These are phyloP conservation scores for Magallana ariakensis DNA, from an alignment of 1,140 invertebrate species.

Conservation along the genomic window DNA sequence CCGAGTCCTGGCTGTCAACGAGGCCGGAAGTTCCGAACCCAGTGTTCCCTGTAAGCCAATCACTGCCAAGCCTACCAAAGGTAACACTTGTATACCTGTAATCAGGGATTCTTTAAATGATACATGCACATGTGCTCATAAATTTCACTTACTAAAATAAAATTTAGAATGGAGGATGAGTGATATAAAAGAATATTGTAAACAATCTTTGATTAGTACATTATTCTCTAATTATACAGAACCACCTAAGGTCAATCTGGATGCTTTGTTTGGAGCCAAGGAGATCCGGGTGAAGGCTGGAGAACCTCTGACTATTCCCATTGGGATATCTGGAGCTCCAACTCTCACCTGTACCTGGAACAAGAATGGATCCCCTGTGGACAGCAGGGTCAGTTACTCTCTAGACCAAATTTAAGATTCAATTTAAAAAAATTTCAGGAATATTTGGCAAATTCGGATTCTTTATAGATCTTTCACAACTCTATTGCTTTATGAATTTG, in stretches of 20 bases:
- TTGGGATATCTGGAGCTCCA: constrained; percentile 96
- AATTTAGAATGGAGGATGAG: not conserved
- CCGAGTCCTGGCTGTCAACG: constrained; percentile 95
- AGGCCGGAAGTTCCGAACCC: constrained; percentile 95
- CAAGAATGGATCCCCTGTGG: constrained; percentile 85
- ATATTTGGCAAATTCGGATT: no score
- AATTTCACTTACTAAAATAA: not conserved
- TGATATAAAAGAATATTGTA: not conserved
- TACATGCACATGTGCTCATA: no score
- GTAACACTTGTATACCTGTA: constrained; percentile 71
- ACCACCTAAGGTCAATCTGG: constrained; percentile 94
- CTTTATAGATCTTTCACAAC: not conserved
- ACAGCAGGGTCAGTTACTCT: constrained; percentile 62
- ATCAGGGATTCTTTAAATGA: not conserved
- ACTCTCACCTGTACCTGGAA: constrained; percentile 95
- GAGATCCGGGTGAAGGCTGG: constrained; percentile 98
- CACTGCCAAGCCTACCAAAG: constrained; percentile 95
- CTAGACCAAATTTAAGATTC: not conserved
- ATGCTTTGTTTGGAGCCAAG: constrained; percentile 90
- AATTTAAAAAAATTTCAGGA: no score
- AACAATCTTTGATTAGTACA: not conserved
- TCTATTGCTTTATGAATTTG: no score
- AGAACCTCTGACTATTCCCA: constrained; percentile 96
- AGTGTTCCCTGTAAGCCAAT: constrained; percentile 93
- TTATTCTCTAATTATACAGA: constrained; percentile 82